Percentiles rank a stretch among this genome's conserved stretches.
Conservation (phyloP, 64 coral and sea anemone species). For the Pocillopora damicornis region DNA sequence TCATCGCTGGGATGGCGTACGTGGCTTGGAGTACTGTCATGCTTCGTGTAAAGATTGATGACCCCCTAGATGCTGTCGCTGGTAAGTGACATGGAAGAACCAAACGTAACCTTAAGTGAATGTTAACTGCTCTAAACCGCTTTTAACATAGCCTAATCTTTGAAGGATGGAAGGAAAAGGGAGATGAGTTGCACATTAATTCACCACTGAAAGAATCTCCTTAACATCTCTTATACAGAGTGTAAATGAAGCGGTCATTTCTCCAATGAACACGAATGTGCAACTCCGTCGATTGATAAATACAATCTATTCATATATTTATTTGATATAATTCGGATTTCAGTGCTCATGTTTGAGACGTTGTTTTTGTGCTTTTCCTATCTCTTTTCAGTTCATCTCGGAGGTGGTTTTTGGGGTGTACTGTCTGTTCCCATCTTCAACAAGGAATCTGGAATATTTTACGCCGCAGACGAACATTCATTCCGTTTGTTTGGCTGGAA, state of each 20-base stretch:
- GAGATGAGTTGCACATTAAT: too few species aligned
- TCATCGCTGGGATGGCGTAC: slow-evolving; percentile 63
- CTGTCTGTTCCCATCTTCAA: slow-evolving; percentile 66
- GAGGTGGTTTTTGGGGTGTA: slow-evolving; percentile 83
- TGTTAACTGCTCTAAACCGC: too few species aligned
- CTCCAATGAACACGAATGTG: too few species aligned
- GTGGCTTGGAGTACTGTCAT: slow-evolving; percentile 61
- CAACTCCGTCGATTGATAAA: too few species aligned
- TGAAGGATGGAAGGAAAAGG: too few species aligned
- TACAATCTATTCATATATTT: too few species aligned
- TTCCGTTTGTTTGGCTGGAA: slow-evolving; percentile 82
- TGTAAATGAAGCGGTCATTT: too few species aligned
- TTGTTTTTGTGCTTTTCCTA: not conserved
- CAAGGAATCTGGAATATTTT: slow-evolving; percentile 70
- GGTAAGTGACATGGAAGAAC: slow-evolving; percentile 11
- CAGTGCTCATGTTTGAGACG: not conserved
- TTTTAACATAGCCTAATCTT: not conserved
- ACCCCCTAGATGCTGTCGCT: slow-evolving; percentile 68
- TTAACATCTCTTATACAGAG: too few species aligned
- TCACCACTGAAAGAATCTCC: too few species aligned
- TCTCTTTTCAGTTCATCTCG: slow-evolving; percentile 72
- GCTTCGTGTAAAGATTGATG: slow-evolving; percentile 53
- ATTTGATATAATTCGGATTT: too few species aligned
- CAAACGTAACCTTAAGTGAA: too few species aligned
- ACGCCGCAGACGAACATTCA: slow-evolving; percentile 36